phyloP scores from a whole-genome alignment of 2,113 vertebrate species.

The Myotis lucifugus region DNA sequence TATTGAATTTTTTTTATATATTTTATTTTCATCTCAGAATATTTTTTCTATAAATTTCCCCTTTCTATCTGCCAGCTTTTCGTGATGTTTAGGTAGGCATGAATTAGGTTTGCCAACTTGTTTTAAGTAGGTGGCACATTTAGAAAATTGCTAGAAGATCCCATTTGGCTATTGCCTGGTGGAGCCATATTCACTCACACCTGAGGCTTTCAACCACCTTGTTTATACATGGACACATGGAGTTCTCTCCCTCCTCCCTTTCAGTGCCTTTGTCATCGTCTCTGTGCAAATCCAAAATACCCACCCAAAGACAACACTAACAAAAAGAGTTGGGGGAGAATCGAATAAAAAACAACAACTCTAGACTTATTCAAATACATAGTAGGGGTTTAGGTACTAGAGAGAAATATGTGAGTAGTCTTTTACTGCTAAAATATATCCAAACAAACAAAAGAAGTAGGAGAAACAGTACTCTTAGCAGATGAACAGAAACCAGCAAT shows the following conservation, averaged over 20 bases:
- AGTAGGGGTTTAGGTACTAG: background rate
- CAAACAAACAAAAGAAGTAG: background rate
- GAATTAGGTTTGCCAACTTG: background rate
- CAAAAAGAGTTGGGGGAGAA: background rate
- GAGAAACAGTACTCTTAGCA: background rate
- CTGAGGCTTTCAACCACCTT: background rate
- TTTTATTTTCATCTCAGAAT: background rate
- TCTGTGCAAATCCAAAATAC: background rate
- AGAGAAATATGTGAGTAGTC: background rate
- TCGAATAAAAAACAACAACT: background rate
- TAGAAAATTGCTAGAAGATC: background rate
- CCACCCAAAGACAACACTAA: background rate
- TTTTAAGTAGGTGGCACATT: background rate
- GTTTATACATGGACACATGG: background rate
- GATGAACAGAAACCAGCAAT: background rate
- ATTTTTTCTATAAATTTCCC: background rate
- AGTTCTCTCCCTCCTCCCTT: background rate
- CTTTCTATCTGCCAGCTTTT: background rate
- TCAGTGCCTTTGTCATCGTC: background rate
- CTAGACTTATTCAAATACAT: background rate
- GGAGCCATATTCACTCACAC: background rate
- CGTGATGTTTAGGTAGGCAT: background rate
- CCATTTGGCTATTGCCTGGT: background rate
- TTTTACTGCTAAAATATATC: background rate
- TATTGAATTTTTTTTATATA: background rate